Percentiles rank a stretch among this genome's conserved stretches.
Evolutionary conservation across 2,113 vertebrate genomes (phyloP).

Genomic region (Rousettus leschenaultii): DNA sequence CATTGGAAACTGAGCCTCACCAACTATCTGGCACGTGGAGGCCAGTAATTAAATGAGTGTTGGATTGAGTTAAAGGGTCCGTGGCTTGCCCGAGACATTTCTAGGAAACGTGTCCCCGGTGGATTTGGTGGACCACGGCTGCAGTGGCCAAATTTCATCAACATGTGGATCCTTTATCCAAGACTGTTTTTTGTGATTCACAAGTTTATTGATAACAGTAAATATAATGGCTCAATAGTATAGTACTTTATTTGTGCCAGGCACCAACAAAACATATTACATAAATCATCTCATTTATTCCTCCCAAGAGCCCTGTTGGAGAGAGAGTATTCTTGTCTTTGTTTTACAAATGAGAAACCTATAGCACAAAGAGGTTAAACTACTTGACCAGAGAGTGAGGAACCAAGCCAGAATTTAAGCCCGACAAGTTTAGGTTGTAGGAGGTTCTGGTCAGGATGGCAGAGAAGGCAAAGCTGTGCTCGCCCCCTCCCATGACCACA

Average conservation of each 20-base stretch:
- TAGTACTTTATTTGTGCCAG: not conserved
- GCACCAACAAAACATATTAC: not conserved
- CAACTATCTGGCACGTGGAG: not conserved
- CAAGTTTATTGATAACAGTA: slow-evolving; percentile 11
- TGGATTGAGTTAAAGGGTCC: not conserved
- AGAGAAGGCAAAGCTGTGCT: too few species aligned
- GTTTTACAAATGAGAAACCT: not conserved
- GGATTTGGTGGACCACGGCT: not conserved
- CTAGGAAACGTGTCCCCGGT: not conserved
- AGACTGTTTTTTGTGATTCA: not conserved
- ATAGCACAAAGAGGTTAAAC: not conserved
- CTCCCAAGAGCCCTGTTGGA: not conserved
- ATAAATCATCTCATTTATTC: not conserved
- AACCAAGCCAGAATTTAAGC: not conserved
- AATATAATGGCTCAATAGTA: not conserved
- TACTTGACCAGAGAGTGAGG: not conserved
- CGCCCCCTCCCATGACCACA: too few species aligned
- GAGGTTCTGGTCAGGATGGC: too few species aligned
- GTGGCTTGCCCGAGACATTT: not conserved
- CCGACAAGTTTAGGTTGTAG: not conserved
- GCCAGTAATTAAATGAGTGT: not conserved
- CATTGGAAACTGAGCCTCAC: not conserved
- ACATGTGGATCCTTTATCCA: not conserved
- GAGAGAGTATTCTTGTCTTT: not conserved
- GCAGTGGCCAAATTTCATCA: not conserved